These are phyloP conservation scores for Potorous gilbertii DNA, from an alignment of 2,797 vertebrate species.

Conservation along the genomic window DNA sequence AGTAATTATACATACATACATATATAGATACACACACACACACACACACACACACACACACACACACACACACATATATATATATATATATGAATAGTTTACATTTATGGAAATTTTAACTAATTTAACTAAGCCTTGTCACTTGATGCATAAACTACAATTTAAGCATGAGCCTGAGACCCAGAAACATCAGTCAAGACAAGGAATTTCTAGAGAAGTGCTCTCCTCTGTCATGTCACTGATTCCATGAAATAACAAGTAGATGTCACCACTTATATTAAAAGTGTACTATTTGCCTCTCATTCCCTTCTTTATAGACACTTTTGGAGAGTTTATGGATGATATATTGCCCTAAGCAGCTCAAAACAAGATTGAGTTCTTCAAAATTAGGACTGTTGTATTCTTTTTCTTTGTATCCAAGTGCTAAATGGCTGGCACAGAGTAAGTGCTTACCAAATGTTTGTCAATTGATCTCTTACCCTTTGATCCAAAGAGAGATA, in stretches of 20 bases:
- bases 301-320: neutral
- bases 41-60: neutral
- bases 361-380: neutral
- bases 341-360: neutral
- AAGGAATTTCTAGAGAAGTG: neutral
- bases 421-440: neutral
- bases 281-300: neutral
- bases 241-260: neutral
- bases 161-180: conserved; percentile 13
- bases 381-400: neutral
- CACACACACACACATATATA: neutral
- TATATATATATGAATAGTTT: neutral
- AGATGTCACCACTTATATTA: neutral
- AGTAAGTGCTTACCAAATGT: neutral
- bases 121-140: neutral
- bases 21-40: neutral
- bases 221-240: neutral
- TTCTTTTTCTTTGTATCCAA: neutral
- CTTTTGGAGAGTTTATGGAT: neutral
- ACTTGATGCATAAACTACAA: neutral
- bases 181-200: neutral
- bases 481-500: neutral
- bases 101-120: neutral
- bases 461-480: neutral
- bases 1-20: neutral